A percentile compares a stretch with the other conserved stretches of the same genome.
Evolutionary conservation across 2,113 vertebrate genomes (phyloP).

Genomic region (Ammospiza caudacuta): DNA sequence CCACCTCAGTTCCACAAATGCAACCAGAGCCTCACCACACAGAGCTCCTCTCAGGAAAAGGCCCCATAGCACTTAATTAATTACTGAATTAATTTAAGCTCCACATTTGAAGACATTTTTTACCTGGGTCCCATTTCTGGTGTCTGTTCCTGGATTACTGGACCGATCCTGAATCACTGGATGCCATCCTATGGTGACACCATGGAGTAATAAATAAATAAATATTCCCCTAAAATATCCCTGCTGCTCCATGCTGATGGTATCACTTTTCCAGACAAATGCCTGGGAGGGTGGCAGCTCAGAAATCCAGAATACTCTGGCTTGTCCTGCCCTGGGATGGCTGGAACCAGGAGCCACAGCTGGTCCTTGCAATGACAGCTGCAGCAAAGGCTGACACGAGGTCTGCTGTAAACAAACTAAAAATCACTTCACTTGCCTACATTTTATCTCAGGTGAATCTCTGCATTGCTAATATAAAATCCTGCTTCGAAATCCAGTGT

Average conservation of each 20-base stretch:
- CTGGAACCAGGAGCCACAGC: background rate
- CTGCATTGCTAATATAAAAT: background rate
- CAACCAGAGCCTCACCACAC: background rate
- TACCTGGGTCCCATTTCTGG: background rate
- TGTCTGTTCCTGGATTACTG: background rate
- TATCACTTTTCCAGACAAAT: background rate
- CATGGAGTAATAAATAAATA: background rate
- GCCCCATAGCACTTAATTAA: background rate
- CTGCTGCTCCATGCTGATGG: background rate
- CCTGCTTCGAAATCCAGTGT: slow-evolving; percentile 15
- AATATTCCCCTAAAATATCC: background rate
- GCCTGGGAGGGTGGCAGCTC: background rate
- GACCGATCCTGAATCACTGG: background rate
- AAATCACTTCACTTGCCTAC: background rate
- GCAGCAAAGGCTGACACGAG: background rate
- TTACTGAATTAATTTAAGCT: background rate
- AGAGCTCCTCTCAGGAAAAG: background rate
- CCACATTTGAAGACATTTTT: background rate
- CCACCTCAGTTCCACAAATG: background rate
- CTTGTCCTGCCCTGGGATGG: background rate
- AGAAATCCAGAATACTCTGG: background rate
- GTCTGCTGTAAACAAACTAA: background rate
- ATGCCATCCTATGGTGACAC: accelerated
- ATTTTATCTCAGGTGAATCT: background rate
- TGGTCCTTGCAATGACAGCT: background rate